Percentiles rank a stretch among this genome's conserved stretches.
phyloP scores from a whole-genome alignment of 2,888 invertebrate species.

The Eupsilia transversa region DNA sequence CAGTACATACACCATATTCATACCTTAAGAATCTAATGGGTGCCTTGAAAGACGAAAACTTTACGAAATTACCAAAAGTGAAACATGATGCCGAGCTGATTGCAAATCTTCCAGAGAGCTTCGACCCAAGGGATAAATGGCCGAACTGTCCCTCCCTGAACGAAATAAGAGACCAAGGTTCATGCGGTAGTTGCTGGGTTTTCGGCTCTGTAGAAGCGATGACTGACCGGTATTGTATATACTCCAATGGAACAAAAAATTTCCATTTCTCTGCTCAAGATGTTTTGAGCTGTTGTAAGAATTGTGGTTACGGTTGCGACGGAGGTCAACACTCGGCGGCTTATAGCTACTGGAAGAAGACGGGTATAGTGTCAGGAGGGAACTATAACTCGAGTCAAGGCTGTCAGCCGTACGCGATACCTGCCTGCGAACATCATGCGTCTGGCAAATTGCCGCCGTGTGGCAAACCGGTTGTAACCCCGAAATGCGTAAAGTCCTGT shows the following conservation, averaged over 20 bases:
- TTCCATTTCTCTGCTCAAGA: conserved; percentile 47
- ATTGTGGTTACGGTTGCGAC: accelerated
- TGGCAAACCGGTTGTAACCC: accelerated
- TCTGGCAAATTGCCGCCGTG: conserved; percentile 31
- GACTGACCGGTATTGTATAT: conserved; percentile 43
- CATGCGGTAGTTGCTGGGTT: conserved; percentile 44
- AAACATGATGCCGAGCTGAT: conserved; percentile 26
- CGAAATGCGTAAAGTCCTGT: conserved; percentile 15
- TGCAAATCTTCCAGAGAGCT: conserved; percentile 45
- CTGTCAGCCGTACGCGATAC: conserved; percentile 28
- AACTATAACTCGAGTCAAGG: conserved; percentile 33
- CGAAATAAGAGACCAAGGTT: conserved; percentile 42
- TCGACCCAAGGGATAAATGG: conserved; percentile 43
- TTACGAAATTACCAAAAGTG: conserved; percentile 4
- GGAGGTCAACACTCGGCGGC: accelerated
- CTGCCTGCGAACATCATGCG: conserved; percentile 22
- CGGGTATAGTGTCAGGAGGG: conserved; percentile 42
- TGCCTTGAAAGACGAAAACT: not conserved
- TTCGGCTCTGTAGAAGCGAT: conserved; percentile 33
- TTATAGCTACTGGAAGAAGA: conserved; percentile 14
- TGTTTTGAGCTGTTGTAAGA: not conserved
- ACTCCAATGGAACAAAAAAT: conserved; percentile 23
- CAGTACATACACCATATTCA: conserved; percentile 7
- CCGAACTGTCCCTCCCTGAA: conserved; percentile 36
- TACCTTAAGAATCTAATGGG: conserved; percentile 40